Base-by-base conservation (phyloP, 2,888 invertebrate species). In the Nomada ruficornis region DNA sequence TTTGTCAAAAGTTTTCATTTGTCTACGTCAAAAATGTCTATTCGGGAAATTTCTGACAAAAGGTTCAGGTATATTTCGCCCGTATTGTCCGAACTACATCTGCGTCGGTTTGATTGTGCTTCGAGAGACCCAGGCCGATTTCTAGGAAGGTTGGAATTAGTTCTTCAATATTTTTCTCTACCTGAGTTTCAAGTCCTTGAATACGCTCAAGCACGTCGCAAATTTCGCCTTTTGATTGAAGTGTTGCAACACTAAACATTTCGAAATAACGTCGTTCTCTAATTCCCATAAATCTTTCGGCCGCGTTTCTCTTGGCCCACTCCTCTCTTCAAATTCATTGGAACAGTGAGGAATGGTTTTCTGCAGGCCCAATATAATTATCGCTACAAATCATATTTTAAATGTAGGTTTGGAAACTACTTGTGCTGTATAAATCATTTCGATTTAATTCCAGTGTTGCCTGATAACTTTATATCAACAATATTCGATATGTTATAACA, bases 91-190 rank as follows among this genome's bases (percentile, higher is more conserved):
- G 52, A 67, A n/a, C 74, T 71, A 77, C 87, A 88, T 86, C 86
- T 88, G 89, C 86, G 67, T 72, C 80, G 81, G 79, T 85, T 84
- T 84, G 84, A 86, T 85, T 86, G 83, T 86, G 60, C 64, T 84
- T 82, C 62, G 77, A 77, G 75, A 74, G 84, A 67, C 69, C 80
- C 68, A 42, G 83, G 81, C 81, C 82, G 86, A 90, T 90, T 91
- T 91, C 91, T 87, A 84, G 88, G 91, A 91, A 91, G 88, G 88
- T 80, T 80, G 87, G 52, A 73, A 74, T 78, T 82, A 74, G 71
- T 77, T 77, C 71, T 69, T 72, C 50, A 70, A 81, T 78, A 80
- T 64, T 86, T 80, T 69, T 54, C 74, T 82, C 77, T 86, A 78
- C 84, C 77, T 82, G 79, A 29, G 54, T 29, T 75, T 44, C 42